Percentiles rank a stretch among this genome's conserved stretches.
phyloP scores from a whole-genome alignment of 2,797 vertebrate species.

The Aulostomus chinensis region DNA sequence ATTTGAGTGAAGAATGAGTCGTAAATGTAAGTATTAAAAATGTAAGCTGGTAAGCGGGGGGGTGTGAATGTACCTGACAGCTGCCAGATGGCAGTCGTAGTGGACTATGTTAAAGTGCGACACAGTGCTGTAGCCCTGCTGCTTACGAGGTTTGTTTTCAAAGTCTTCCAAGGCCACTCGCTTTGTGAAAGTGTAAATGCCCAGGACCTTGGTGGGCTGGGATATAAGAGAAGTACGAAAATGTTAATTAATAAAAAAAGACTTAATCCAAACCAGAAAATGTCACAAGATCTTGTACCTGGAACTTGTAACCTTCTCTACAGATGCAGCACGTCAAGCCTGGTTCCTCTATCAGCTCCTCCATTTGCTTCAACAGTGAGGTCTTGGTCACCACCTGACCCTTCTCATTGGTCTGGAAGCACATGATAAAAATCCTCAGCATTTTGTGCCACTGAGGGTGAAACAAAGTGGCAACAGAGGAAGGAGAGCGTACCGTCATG shows the following conservation, averaged over 20 bases:
- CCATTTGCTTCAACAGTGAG: slow-evolving; percentile 96
- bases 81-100: slow-evolving; percentile 98
- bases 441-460: no score
- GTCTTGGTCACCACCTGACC: slow-evolving; percentile 99
- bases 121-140: slow-evolving; percentile 98
- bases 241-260: slow-evolving; percentile 5
- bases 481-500: slow-evolving; percentile 86
- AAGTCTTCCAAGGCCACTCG: slow-evolving; percentile 93
- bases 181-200: slow-evolving; percentile 99
- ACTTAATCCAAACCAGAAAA: not conserved
- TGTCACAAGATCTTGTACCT: slow-evolving; percentile 80
- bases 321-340: slow-evolving; percentile 98
- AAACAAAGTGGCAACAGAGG: not conserved
- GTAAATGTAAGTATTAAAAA: not conserved
- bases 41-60: no score
- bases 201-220: slow-evolving; percentile 97
- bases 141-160: slow-evolving; percentile 97
- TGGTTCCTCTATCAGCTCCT: slow-evolving; percentile 97
- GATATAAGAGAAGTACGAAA: slow-evolving; percentile 6
- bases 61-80: slow-evolving; percentile 85
- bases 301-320: slow-evolving; percentile 98
- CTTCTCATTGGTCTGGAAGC: slow-evolving; percentile 94
- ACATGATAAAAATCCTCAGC: not conserved
- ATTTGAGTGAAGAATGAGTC: no score
- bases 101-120: slow-evolving; percentile 99